These are phyloP conservation scores for Dione juno DNA, from an alignment of 2,888 invertebrate species.

Conservation along the genomic window DNA sequence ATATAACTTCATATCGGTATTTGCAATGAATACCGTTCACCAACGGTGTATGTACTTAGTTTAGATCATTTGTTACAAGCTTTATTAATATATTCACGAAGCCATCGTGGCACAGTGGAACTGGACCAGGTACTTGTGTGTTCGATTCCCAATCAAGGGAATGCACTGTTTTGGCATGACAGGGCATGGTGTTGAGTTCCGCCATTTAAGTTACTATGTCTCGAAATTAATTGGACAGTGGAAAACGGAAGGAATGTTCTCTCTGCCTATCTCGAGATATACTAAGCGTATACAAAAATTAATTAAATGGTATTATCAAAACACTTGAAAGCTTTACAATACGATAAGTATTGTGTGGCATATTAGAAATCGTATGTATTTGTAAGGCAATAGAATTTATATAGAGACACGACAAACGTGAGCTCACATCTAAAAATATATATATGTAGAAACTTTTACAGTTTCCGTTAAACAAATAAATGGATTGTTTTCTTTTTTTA, in stretches of 20 bases:
- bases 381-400: no score
- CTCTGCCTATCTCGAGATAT: no score
- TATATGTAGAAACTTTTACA: background rate
- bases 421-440: background rate
- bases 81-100: background rate
- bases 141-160: background rate
- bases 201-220: no score
- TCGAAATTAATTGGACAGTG: no score
- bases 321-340: no score
- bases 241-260: no score
- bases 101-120: no score
- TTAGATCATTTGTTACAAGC: background rate
- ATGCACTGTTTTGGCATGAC: background rate
- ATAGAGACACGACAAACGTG: background rate
- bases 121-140: background rate
- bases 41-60: constrained; percentile 6
- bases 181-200: no score
- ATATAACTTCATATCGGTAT: constrained; percentile 9
- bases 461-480: constrained; percentile 15
- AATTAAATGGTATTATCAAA: no score
- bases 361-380: no score
- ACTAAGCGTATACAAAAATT: no score
- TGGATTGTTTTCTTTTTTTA: constrained; percentile 12
- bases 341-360: no score
- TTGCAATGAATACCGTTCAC: constrained; percentile 16